Base-by-base conservation (phyloP, 2,888 invertebrate genomes). In the Omphaloscelis lunosa region DNA sequence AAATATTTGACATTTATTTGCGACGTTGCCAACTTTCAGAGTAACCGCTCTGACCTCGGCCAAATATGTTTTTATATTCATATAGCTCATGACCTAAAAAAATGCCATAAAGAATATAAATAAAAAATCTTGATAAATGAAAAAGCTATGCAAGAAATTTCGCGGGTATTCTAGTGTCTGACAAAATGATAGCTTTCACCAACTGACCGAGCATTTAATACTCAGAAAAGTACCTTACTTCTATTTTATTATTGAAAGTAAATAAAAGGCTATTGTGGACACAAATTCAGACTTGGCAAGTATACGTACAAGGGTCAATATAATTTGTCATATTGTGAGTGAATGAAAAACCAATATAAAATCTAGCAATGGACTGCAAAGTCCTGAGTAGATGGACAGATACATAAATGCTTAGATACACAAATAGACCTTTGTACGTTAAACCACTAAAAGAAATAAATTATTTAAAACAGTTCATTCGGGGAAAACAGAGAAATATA, bases 121-220 rank as follows among this genome's bases (percentile, higher is more conserved):
- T 48, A 15, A 15, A 45, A 45, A 45, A 11, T 12, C 41, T 12
- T 45, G 45, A 15, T 3, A 15, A 45, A 45, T 45, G 12, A 45
- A 45, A 45, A 48, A 48, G 15, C 5, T 17, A 48, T 17, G 48
- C 17, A 48, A 0, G 41, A 45, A 15, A 15, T 45, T 45, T 45
- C 48, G 17, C 17, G 48, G 48, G 3, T 17, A 17, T 17, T 48
- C 48, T 48, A 20, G 2, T 53, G n/a, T 27, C 11, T 51, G 27
- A 23, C 12, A 29, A 27, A 63, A 23, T 8, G 27, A 58, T 17
- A 63, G 4, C 0, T 59, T 39, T 1, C 56, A 51, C 56, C 59
- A 0, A 56, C 66, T 70, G 65, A 70, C 29, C 69, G 70, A 83
- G 80, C 79, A 65, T 56, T 39, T n/a, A n/a, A 62, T 34, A 41